These are phyloP conservation scores for Cephus nigrinus DNA, from an alignment of 2,888 invertebrate genomes.

Conservation along the genomic window DNA sequence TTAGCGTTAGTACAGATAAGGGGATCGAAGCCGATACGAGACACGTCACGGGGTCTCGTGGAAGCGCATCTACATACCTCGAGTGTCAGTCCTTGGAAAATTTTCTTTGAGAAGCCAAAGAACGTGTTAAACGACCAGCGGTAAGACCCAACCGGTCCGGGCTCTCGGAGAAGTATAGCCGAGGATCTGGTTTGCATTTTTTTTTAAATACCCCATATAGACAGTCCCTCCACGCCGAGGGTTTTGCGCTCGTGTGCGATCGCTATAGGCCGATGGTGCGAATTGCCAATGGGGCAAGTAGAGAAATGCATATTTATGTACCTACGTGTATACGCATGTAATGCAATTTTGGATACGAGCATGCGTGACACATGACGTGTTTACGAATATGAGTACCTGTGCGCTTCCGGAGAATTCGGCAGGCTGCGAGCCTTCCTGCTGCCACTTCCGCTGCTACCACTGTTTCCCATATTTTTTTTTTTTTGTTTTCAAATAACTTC, in stretches of 20 bases:
- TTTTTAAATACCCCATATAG: conserved; percentile 49
- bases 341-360: not conserved
- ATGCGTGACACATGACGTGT: not conserved
- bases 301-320: conserved; percentile 10
- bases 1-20: not conserved
- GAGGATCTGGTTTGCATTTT: conserved; percentile 57
- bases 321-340: conserved; percentile 13
- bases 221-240: conserved; percentile 27
- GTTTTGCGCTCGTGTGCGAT: not conserved
- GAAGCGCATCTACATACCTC: not conserved
- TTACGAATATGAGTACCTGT: conserved; percentile 69
- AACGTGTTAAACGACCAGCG: conserved; percentile 40
- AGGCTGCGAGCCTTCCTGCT: conserved; percentile 76
- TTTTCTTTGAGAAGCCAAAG: conserved; percentile 10
- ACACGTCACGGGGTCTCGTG: not conserved
- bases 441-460: conserved; percentile 66
- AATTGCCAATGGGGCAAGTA: conserved; percentile 4
- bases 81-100: not conserved
- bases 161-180: conserved; percentile 25
- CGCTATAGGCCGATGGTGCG: not conserved
- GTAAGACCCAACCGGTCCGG: conserved; percentile 52
- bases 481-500: not conserved
- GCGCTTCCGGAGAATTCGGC: conserved; percentile 82
- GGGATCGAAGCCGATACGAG: not conserved
- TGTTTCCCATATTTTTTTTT: conserved; percentile 57